Evolutionary conservation across 2,888 invertebrate species (phyloP).

Genomic region (Matsumyia berberina): DNA sequence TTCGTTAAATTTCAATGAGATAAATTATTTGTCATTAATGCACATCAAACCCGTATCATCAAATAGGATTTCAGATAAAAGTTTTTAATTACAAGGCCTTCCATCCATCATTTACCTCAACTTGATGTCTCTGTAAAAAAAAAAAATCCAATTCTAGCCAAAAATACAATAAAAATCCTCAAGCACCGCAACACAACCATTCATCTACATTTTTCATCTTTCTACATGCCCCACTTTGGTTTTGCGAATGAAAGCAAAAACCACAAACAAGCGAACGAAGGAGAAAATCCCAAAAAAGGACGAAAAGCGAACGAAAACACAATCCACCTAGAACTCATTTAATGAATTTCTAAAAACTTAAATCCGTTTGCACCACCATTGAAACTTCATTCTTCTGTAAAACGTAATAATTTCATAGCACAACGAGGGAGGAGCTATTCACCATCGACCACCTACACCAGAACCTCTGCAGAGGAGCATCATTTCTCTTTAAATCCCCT

Average conservation of each 20-base stretch:
- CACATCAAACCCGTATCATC: too few relatives aligned
- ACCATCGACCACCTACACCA: not conserved
- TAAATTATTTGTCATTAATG: too few relatives aligned
- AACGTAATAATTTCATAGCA: constrained; percentile 56
- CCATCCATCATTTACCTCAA: constrained; percentile 1
- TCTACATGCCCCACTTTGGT: constrained; percentile 28
- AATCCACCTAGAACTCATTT: constrained; percentile 45
- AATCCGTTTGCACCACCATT: constrained; percentile 47
- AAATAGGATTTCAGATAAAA: too few relatives aligned
- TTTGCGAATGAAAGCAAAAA: constrained; percentile 40
- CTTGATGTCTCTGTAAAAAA: not conserved
- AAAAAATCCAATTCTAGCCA: constrained; percentile 4
- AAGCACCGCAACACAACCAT: constrained; percentile 46
- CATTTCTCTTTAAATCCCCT: constrained; percentile 9
- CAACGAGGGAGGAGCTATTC: not conserved
- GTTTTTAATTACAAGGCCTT: not conserved
- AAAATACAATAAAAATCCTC: constrained; percentile 19
- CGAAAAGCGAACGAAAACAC: constrained; percentile 9
- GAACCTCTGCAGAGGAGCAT: not conserved
- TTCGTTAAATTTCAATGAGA: too few relatives aligned
- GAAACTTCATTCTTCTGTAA: constrained; percentile 48
- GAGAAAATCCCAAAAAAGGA: constrained; percentile 16
- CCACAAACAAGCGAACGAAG: constrained; percentile 39
- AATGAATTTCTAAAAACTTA: constrained; percentile 56
- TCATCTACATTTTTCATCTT: constrained; percentile 16